phyloP scores from a whole-genome alignment of 1,140 invertebrate genomes.

The Drosophila oshimai region DNA sequence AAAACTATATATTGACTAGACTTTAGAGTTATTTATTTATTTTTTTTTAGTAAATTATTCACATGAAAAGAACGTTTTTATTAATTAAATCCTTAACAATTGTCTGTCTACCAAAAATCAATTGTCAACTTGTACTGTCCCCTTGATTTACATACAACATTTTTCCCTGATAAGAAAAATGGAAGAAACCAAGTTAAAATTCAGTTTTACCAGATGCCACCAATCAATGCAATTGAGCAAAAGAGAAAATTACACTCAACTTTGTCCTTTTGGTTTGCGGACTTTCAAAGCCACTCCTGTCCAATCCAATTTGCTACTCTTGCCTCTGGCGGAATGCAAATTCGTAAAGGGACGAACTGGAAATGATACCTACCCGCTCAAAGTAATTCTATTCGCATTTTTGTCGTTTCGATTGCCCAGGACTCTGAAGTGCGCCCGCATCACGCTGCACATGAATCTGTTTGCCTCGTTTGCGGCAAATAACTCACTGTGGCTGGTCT shows the following conservation, averaged over 20 bases:
- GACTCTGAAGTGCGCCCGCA: conserved; percentile 90
- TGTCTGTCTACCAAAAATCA: too few species aligned
- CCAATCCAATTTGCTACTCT: not conserved
- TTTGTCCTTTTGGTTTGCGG: not conserved
- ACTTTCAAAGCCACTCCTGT: not conserved
- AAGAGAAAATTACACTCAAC: not conserved
- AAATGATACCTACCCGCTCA: not conserved
- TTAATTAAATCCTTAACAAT: too few species aligned
- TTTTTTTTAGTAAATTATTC: too few species aligned
- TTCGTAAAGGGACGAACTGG: not conserved
- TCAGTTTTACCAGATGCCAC: not conserved
- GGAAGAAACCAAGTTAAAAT: not conserved
- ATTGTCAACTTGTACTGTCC: too few species aligned
- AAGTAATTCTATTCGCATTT: conserved; percentile 13
- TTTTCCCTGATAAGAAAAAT: too few species aligned
- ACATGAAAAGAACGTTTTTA: too few species aligned
- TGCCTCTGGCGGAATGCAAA: conserved; percentile 22
- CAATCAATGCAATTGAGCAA: not conserved
- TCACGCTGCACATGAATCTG: conserved; percentile 96
- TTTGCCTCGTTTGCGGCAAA: conserved; percentile 95
- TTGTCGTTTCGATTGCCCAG: conserved; percentile 82
- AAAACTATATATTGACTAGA: too few species aligned
- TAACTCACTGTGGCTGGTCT: conserved; percentile 86
- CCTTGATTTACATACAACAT: too few species aligned
- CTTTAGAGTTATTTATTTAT: too few species aligned